phyloP scores from a whole-genome alignment of 2,888 invertebrate genomes.

The Horisme vitalbata region DNA sequence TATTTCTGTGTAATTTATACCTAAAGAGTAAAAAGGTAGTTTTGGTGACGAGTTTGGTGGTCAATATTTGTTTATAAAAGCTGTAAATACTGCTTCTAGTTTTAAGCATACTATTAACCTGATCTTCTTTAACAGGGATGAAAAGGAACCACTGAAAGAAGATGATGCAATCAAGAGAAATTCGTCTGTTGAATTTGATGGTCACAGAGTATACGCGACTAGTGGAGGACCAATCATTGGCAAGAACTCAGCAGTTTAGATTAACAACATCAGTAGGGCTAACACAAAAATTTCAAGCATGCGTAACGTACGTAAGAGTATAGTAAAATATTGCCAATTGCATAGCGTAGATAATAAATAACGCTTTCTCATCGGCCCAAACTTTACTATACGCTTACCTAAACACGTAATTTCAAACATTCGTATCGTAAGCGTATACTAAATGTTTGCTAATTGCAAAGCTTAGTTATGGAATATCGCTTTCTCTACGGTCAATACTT shows the following conservation, averaged over 20 bases:
- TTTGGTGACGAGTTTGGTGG: constrained; percentile 8
- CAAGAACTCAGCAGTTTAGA: constrained; percentile 94
- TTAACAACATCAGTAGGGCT: no score
- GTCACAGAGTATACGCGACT: constrained; percentile 91
- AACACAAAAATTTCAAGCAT: no score
- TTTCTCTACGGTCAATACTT: no score
- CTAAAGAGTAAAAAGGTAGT: neutral
- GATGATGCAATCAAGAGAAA: constrained; percentile 88
- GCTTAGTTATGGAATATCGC: no score
- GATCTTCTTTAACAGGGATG: constrained; percentile 80
- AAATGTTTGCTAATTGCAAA: no score
- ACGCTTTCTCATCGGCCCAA: no score
- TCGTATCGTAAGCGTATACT: no score
- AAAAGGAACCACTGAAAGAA: constrained; percentile 91
- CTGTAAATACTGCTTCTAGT: constrained; percentile 29
- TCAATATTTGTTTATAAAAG: constrained; percentile 17
- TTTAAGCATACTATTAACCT: constrained; percentile 3
- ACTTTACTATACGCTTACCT: no score
- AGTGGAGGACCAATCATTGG: constrained; percentile 93
- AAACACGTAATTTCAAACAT: no score
- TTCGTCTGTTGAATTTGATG: constrained; percentile 91
- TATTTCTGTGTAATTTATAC: constrained; percentile 5
- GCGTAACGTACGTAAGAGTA: no score
- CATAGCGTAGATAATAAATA: no score
- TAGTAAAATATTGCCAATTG: no score